Evolutionary conservation across 2,113 vertebrate genomes (phyloP).

Genomic region (Isurus oxyrinchus): DNA sequence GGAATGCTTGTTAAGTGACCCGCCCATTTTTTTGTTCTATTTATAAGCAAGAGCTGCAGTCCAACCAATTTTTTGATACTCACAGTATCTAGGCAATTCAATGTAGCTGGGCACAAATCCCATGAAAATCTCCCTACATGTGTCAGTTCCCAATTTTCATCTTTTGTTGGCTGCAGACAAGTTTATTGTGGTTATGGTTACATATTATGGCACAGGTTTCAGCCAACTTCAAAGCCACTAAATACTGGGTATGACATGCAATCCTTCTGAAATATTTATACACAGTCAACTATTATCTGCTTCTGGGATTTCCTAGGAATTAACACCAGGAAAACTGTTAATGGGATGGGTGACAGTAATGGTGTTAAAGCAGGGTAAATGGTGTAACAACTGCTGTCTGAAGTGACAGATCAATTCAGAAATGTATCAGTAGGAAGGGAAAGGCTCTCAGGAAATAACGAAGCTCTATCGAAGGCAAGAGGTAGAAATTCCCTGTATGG

Average conservation of each 20-base stretch:
- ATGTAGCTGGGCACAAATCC: not conserved
- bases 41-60: not conserved
- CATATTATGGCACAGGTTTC: not conserved
- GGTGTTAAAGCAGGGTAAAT: not conserved
- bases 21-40: not conserved
- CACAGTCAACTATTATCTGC: not conserved
- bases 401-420: not conserved
- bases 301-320: not conserved
- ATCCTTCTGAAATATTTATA: not conserved
- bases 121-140: not conserved
- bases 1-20: not conserved
- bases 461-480: not conserved
- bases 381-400: not conserved
- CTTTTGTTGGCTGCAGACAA: not conserved
- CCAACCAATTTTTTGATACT: not conserved
- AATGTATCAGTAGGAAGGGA: not conserved
- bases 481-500: not conserved
- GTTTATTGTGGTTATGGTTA: not conserved
- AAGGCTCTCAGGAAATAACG: not conserved
- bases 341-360: not conserved
- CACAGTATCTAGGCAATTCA: not conserved
- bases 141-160: not conserved
- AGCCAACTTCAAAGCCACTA: not conserved
- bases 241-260: not conserved
- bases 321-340: not conserved